phyloP scores from a whole-genome alignment of 2,888 invertebrate species.

The Ceramica pisi region DNA sequence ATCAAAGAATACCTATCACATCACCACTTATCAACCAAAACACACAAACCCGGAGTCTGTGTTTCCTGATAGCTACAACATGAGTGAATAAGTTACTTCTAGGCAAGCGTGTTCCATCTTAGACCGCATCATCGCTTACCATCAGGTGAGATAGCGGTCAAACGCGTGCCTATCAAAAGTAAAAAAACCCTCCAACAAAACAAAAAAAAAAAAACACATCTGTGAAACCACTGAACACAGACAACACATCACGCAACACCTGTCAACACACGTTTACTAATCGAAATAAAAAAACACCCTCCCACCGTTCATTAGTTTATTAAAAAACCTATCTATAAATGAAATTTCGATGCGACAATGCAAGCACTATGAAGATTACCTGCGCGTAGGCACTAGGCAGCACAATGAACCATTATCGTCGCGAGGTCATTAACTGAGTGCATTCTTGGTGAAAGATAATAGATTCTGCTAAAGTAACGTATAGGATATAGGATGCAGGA shows the following conservation, averaged over 20 bases:
- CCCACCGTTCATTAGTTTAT: conserved; percentile 74
- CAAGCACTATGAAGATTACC: conserved; percentile 86
- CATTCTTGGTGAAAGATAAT: conserved; percentile 89
- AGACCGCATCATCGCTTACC: no score
- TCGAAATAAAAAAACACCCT: conserved; percentile 37
- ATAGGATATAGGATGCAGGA: conserved; percentile 76
- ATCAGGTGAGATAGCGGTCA: no score
- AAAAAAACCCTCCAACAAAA: neutral
- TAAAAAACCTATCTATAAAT: conserved; percentile 74
- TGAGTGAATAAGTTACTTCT: no score
- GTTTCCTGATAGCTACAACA: no score
- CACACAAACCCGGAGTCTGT: no score
- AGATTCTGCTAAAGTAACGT: conserved; percentile 70
- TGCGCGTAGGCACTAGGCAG: conserved; percentile 77
- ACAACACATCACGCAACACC: neutral
- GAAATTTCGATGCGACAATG: conserved; percentile 75
- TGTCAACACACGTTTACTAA: conserved; percentile 24
- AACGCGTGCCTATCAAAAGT: no score
- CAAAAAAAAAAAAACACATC: neutral
- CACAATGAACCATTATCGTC: conserved; percentile 84
- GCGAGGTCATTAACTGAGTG: conserved; percentile 84
- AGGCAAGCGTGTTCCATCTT: no score
- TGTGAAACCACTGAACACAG: conserved; percentile 24
- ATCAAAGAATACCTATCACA: neutral
- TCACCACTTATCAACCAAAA: neutral